These are phyloP conservation scores for Hydractinia symbiolongicarpus DNA, from an alignment of 30 jellyfish, hydroid and myxozoan species.

Conservation along the genomic window DNA sequence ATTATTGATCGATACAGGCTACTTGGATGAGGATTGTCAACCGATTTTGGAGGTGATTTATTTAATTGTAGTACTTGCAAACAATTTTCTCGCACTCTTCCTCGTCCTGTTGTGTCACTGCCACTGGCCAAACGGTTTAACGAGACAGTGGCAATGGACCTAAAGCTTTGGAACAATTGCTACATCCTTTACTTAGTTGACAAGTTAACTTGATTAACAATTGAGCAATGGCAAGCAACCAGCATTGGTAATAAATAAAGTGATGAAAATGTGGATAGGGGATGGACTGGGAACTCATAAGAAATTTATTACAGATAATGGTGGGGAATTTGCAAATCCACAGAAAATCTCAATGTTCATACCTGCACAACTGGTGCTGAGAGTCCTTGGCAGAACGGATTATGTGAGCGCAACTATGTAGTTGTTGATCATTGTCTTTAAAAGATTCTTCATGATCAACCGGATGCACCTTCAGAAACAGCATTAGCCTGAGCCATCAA, in stretches of 20 bases:
- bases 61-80: constrained; percentile 21
- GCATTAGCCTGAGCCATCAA: constrained; percentile 36
- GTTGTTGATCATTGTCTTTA: neutral
- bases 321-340: constrained; percentile 41
- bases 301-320: constrained; percentile 32
- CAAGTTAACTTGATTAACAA: neutral
- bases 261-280: neutral
- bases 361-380: constrained; percentile 32
- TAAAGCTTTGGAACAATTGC: constrained; percentile 14
- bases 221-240: neutral
- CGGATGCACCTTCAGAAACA: neutral
- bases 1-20: constrained; percentile 24
- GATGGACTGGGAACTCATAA: constrained; percentile 24
- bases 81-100: neutral
- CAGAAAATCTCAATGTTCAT: constrained; percentile 2
- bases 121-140: constrained; percentile 38
- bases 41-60: constrained; percentile 9
- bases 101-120: constrained; percentile 32
- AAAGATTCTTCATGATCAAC: constrained; percentile 1
- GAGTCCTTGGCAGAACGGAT: constrained; percentile 20
- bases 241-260: neutral
- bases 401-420: constrained; percentile 26
- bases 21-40: constrained; percentile 8
- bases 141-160: constrained; percentile 52
- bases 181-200: neutral